Evolutionary conservation across 1,140 invertebrate species (phyloP), one percentile per base, ranked within the genome.

Genomic region (Lucilia cuprina): DNA sequence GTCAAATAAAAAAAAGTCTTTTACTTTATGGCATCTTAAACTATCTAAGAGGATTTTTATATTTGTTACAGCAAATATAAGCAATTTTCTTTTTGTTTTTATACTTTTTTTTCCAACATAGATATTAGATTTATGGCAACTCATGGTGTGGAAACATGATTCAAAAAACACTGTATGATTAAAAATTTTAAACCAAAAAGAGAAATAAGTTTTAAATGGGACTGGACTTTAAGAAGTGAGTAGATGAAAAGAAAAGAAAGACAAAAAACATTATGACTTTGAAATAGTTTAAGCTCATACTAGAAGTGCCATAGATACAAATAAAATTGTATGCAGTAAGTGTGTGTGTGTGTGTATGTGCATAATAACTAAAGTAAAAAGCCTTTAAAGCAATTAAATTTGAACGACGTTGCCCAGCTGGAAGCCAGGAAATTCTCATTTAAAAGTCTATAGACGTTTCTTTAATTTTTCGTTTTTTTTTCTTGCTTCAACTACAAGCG

Each of bases 391-490:
- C 88, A 90, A 90, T 90, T 90, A 90, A 90, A 89, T 80, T 78
- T 74, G 60, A 85, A 83, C 84, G 85, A 84, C 84, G 85, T 82
- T 80, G 85, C 89, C 83, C 89, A 86, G 87, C 88, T 90, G 88
- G 89, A 88, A 86, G 89, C 88, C 89, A 90, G 89, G 89, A 90
- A 90, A 90, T 87, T 88, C 88, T 90, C 88, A 90, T 90, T 90
- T 90, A 90, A 82, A 30, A 47, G 65, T 70, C 65, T 70, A 70
- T 70, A 70, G 65, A 70, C 55, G 65, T 60, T 82, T 17, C n/a
- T 41, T 17, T 25, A 12, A 1, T 14, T 60, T 17, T 60, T 60
- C 5, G 13, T 60, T 60, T 60, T 60, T 12, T 34, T 25, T 75
- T 75, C 2, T 30, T 75, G 74, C 74, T 35, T 3, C 21, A 12